Percentiles rank a stretch among this genome's conserved stretches.
Evolutionary conservation across 2,888 invertebrate genomes (phyloP).

Genomic region (Terebella lapidaria): DNA sequence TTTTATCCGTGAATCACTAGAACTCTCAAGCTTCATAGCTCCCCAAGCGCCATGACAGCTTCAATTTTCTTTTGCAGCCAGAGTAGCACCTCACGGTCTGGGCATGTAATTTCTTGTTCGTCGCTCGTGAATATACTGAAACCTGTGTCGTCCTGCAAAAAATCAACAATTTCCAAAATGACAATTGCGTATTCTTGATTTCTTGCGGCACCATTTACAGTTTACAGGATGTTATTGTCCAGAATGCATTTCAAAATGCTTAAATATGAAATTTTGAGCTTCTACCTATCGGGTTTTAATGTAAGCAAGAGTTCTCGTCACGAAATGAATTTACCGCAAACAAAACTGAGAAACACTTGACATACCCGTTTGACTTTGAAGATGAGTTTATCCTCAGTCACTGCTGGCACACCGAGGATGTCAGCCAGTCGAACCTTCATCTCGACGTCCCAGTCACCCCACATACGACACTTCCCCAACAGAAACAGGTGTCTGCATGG

Average conservation of each 20-base stretch:
- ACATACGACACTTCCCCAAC: conserved; percentile 66
- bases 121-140: conserved; percentile 58
- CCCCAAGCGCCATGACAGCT: neutral
- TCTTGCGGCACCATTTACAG: too few species aligned
- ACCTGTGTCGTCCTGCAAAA: conserved; percentile 13
- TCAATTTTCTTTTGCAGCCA: conserved; percentile 70
- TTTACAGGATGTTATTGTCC: too few species aligned
- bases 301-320: too few species aligned
- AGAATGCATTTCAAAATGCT: too few species aligned
- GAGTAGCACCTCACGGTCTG: conserved; percentile 61
- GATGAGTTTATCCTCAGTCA: conserved; percentile 62
- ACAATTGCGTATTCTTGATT: too few species aligned
- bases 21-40: too few species aligned
- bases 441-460: conserved; percentile 72
- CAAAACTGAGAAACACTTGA: too few species aligned
- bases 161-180: neutral
- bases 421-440: conserved; percentile 71
- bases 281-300: too few species aligned
- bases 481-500: conserved; percentile 66
- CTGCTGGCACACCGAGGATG: conserved; percentile 64
- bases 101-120: conserved; percentile 65
- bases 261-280: too few species aligned
- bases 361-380: conserved; percentile 74
- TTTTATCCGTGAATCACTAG: too few species aligned
- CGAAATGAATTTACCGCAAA: too few species aligned